These are phyloP conservation scores for Drepana falcataria DNA, from an alignment of 2,888 invertebrate species.

Conservation along the genomic window DNA sequence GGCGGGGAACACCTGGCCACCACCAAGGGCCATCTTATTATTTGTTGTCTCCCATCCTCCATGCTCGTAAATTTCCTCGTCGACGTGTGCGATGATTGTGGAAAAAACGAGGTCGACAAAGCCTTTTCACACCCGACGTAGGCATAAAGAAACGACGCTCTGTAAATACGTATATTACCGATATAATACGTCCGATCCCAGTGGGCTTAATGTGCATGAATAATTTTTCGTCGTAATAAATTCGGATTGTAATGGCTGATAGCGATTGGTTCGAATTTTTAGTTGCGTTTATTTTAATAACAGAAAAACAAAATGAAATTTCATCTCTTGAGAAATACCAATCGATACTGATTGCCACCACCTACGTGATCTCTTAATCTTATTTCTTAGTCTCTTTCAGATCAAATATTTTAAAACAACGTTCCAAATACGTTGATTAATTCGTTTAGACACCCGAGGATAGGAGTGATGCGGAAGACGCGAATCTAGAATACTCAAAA, in stretches of 20 bases:
- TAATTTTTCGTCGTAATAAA: constrained; percentile 76
- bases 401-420: no score
- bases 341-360: constrained; percentile 56
- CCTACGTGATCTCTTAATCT: constrained; percentile 45
- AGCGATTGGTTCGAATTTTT: constrained; percentile 64
- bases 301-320: constrained; percentile 34
- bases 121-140: constrained; percentile 67
- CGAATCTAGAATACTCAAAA: no score
- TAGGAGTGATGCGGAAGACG: no score
- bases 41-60: constrained; percentile 76
- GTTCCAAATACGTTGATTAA: no score
- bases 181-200: constrained; percentile 49
- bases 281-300: constrained; percentile 60
- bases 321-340: constrained; percentile 19
- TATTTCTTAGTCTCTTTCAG: constrained; percentile 24
- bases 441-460: no score
- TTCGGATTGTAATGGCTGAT: constrained; percentile 70
- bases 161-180: constrained; percentile 44
- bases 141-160: constrained; percentile 55
- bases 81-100: constrained; percentile 76
- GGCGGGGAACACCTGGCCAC: constrained; percentile 65
- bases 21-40: constrained; percentile 58
- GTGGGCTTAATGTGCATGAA: constrained; percentile 66
- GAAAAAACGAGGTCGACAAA: constrained; percentile 69
- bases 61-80: constrained; percentile 77